A percentile compares a stretch with the other conserved stretches of the same genome.
Evolutionary conservation across 2,888 invertebrate genomes (phyloP).

Genomic region (Listrodromus nycthemerus): DNA sequence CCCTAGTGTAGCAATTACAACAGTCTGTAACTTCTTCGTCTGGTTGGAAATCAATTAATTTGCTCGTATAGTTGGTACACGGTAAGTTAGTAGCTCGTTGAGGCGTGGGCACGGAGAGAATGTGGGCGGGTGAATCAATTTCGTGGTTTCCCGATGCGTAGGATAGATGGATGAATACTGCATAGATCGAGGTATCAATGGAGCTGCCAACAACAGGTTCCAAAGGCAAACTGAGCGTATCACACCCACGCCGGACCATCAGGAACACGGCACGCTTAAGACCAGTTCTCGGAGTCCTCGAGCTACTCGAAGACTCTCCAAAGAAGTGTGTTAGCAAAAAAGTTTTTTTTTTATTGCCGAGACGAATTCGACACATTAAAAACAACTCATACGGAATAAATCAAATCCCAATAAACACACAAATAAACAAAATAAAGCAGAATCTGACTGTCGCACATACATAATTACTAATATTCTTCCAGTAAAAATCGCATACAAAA

Average conservation of each 20-base stretch:
- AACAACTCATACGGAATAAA: too few relatives aligned
- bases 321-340: too few relatives aligned
- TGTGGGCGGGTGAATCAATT: conserved; percentile 31
- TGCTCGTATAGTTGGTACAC: background rate
- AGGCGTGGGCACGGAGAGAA: conserved; percentile 20
- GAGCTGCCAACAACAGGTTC: background rate
- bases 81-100: conserved; percentile 25
- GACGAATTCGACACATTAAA: too few relatives aligned
- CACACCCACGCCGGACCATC: background rate
- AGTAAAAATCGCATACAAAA: too few relatives aligned
- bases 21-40: background rate
- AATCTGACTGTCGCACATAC: too few relatives aligned
- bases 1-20: background rate
- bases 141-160: conserved; percentile 48
- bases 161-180: background rate
- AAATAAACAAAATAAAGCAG: too few relatives aligned
- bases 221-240: background rate
- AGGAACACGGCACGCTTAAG: background rate
- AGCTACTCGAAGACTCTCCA: too few relatives aligned
- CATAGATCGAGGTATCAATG: background rate
- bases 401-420: too few relatives aligned
- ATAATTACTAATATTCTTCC: too few relatives aligned
- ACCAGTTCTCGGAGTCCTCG: too few relatives aligned
- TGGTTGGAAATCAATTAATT: conserved; percentile 10
- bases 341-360: too few relatives aligned